phyloP scores from a whole-genome alignment of 2,888 invertebrate genomes.

The Drosophila dives region DNA sequence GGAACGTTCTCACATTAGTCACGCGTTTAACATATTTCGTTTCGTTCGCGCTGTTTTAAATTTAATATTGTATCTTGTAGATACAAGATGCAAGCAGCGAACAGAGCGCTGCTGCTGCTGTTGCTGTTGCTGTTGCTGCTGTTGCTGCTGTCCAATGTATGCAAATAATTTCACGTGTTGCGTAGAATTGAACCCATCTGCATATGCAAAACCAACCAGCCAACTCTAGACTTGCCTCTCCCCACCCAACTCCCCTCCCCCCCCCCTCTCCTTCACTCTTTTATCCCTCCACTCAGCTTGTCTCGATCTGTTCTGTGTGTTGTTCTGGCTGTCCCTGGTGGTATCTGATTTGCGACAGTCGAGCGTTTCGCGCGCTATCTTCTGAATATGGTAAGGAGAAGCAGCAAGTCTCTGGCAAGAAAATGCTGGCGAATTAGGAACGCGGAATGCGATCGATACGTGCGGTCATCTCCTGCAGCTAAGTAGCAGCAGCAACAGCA shows the following conservation, averaged over 20 bases:
- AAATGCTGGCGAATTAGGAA: slow-evolving; percentile 80
- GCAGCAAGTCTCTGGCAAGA: slow-evolving; percentile 40
- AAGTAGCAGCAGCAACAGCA: slow-evolving; percentile 54
- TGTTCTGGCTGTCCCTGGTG: slow-evolving; percentile 28
- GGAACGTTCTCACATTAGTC: slow-evolving; percentile 81
- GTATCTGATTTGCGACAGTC: slow-evolving; percentile 81
- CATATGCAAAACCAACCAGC: slow-evolving; percentile 68
- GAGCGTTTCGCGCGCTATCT: slow-evolving; percentile 59
- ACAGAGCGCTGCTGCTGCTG: neutral
- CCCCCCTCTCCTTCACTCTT: neutral
- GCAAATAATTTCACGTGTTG: slow-evolving; percentile 79
- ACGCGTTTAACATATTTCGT: slow-evolving; percentile 81
- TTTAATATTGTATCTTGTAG: slow-evolving; percentile 76
- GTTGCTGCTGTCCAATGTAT: slow-evolving; percentile 42
- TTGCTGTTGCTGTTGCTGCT: neutral
- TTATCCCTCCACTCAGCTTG: neutral
- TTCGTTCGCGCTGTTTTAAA: slow-evolving; percentile 72
- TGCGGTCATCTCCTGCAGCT: slow-evolving; percentile 74
- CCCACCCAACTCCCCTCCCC: neutral
- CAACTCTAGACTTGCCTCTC: neutral
- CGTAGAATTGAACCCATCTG: slow-evolving; percentile 69
- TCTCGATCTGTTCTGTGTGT: slow-evolving; percentile 3
- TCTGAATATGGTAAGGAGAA: slow-evolving; percentile 75
- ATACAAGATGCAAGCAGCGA: slow-evolving; percentile 23
- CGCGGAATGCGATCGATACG: slow-evolving; percentile 82